Base-by-base conservation (phyloP, 2,888 invertebrate species). In the Notocelia uddmanniana region DNA sequence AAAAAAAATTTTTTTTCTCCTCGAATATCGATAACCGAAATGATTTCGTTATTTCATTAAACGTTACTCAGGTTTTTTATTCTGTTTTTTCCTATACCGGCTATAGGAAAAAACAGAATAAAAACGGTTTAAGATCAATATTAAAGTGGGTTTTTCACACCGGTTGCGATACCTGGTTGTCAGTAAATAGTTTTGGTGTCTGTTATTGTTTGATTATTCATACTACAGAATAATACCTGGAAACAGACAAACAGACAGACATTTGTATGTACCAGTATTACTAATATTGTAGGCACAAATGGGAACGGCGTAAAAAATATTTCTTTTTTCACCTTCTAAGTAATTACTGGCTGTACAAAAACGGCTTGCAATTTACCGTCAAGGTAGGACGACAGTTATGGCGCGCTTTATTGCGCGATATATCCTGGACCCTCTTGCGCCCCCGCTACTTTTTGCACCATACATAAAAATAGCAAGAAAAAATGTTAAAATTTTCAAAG, bases 351-450 rank as follows among this genome's bases (percentile, higher is more conserved):
- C 37, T 64, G 52, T 54, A 64, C 64, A 64, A 66, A 66, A 70
- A 66, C 64, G 71, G 54, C 59, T 72, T 80, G 82, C 85, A 87
- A 90, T 90, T 88, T 88, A 83, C 82, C 88, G 85, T 83, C 83
- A 83, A 80, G 82, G 75, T 67, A 78, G 81, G 80, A 78, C 76
- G 82, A 90, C 89, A 83, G 86, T 77, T 78, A 76, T 75, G 79
- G 79, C 80, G 79, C 82, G 83, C 84, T 89, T 92, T 92, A 92
- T 92, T 91, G 91, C 87, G 83, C 90, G 78, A 92, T 92, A 91
- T 91, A 91, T 92, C 83, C 82, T 82, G 82, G 75, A 79, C 78
- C 83, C 83, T 69, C 68, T 84, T 79, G 70, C 72, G 69, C 71
- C 76, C 76, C 75, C 75, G 76, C 77, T 77, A 79, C 78, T 79